These are phyloP conservation scores for Tillus elongatus DNA, from an alignment of 2,888 invertebrate genomes.

Conservation along the genomic window DNA sequence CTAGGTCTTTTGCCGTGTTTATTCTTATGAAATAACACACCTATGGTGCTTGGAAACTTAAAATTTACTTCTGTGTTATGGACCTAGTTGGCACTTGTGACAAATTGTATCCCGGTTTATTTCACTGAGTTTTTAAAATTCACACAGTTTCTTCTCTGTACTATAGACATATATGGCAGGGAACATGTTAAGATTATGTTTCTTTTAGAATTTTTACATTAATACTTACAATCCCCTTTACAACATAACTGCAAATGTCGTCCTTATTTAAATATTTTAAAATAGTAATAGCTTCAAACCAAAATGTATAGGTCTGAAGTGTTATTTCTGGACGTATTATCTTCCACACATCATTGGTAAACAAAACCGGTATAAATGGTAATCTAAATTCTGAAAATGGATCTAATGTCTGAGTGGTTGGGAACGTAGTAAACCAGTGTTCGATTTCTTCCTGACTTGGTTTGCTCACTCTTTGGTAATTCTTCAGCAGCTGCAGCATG, in stretches of 20 bases:
- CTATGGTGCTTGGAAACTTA: too few relatives aligned
- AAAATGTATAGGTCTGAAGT: constrained; percentile 42
- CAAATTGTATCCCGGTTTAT: too few relatives aligned
- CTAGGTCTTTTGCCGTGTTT: too few relatives aligned
- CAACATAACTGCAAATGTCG: constrained; percentile 44
- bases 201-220: too few relatives aligned
- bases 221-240: constrained; percentile 40
- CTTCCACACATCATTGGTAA: constrained; percentile 38
- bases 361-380: constrained; percentile 38
- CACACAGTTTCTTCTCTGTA: too few relatives aligned
- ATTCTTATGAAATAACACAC: too few relatives aligned
- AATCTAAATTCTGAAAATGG: constrained; percentile 45
- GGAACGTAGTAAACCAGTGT: constrained; percentile 40
- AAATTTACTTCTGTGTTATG: too few relatives aligned
- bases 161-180: too few relatives aligned
- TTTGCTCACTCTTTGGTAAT: constrained; percentile 35
- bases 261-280: constrained; percentile 38
- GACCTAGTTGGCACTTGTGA: too few relatives aligned
- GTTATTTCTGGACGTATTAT: constrained; percentile 44
- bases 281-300: constrained; percentile 41
- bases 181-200: too few relatives aligned
- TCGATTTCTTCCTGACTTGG: constrained; percentile 42
- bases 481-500: constrained; percentile 33
- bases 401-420: constrained; percentile 38
- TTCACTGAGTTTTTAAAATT: too few relatives aligned